A percentile compares a stretch with the other conserved stretches of the same genome.
Evolutionary conservation across 37 sponge, comb jelly and placozoan genomes (phyloP).

Genomic region (Lycopodina hypogea): DNA sequence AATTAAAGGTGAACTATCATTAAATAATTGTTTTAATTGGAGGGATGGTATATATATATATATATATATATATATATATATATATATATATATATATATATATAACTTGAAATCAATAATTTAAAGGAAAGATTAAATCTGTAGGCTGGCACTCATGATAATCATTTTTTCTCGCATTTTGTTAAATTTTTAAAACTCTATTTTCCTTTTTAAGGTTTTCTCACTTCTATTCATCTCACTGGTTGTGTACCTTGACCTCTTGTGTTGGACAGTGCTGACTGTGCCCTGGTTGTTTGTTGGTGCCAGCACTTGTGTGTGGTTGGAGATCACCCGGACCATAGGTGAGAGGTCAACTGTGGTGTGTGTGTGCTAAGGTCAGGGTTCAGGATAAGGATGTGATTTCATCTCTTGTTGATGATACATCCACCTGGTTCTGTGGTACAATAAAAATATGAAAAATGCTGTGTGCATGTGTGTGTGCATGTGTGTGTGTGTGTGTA

Average conservation of each 20-base stretch:
- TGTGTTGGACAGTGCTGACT: slow-evolving; percentile 53
- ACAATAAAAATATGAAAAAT: not conserved
- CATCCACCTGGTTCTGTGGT: too few species aligned
- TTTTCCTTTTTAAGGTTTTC: slow-evolving; percentile 27
- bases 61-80: too few species aligned
- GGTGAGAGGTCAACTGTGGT: slow-evolving; percentile 6
- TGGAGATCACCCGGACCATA: slow-evolving; percentile 42
- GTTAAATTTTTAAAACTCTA: not conserved
- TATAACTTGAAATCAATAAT: too few species aligned
- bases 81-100: too few species aligned
- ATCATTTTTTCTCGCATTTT: not conserved
- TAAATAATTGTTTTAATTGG: too few species aligned
- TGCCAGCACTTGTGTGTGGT: slow-evolving; percentile 62
- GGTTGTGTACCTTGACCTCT: slow-evolving; percentile 56
- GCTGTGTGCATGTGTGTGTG: not conserved
- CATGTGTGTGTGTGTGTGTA: slow-evolving; percentile 3
- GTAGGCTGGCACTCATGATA: too few species aligned
- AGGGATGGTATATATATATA: too few species aligned
- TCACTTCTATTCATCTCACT: slow-evolving; percentile 46
- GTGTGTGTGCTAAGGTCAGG: not conserved
- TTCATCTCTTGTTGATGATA: too few species aligned
- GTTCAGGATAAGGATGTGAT: too few species aligned
- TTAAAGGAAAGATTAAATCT: too few species aligned
- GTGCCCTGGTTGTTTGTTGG: slow-evolving; percentile 55
- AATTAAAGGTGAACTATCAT: too few species aligned